Conservation (phyloP, 1,140 invertebrate genomes). For the Ceratina calcarata region DNA sequence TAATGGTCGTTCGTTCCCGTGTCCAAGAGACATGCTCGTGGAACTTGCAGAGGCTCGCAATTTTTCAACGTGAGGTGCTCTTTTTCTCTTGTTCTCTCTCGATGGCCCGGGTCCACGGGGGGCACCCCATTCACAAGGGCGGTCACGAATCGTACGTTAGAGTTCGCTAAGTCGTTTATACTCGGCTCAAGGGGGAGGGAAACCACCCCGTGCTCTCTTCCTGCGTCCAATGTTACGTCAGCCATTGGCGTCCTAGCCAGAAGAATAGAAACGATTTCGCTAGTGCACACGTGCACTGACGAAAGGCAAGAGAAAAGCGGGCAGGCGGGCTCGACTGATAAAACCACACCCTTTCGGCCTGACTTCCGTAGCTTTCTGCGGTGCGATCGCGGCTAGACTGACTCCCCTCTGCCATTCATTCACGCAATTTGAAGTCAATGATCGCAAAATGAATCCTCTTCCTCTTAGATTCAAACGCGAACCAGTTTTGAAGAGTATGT, state of each 20-base stretch:
- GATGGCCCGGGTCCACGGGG: conserved; percentile 35
- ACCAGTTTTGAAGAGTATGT: not conserved
- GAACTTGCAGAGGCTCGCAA: conserved; percentile 51
- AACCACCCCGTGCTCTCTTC: conserved; percentile 15
- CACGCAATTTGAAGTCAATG: conserved; percentile 56
- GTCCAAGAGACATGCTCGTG: conserved; percentile 35
- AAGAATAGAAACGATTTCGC: conserved; percentile 59
- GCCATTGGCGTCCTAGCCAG: conserved; percentile 47
- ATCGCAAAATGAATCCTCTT: conserved; percentile 3
- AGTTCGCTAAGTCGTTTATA: conserved; percentile 64
- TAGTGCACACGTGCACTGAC: conserved; percentile 14
- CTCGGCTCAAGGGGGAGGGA: conserved; percentile 40
- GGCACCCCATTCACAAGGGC: conserved; percentile 51
- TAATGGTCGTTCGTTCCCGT: conserved; percentile 48
- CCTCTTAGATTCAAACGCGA: not conserved
- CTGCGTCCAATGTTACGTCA: conserved; percentile 24
- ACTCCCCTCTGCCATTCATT: conserved; percentile 32
- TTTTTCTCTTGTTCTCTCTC: conserved; percentile 7
- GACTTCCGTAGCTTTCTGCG: conserved; percentile 47
- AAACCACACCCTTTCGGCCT: conserved; percentile 51
- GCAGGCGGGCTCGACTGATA: not conserved
- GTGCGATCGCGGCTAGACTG: conserved; percentile 46
- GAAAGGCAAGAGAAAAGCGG: conserved; percentile 19
- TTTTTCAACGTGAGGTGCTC: conserved; percentile 44
- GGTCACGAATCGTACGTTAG: conserved; percentile 54